Base-by-base conservation (phyloP, 2,888 invertebrate species). In the Boloria selene region DNA sequence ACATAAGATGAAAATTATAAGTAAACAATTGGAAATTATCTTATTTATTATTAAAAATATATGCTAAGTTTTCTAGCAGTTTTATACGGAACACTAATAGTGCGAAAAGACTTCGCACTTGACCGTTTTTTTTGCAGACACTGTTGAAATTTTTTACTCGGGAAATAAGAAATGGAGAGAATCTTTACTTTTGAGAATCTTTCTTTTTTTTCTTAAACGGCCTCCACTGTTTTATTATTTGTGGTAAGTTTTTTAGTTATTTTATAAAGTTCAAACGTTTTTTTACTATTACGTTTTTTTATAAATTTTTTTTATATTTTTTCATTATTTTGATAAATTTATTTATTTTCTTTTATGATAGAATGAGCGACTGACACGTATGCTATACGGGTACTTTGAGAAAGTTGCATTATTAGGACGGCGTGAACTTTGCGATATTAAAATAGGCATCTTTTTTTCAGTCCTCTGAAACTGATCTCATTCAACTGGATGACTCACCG, bases 401-500 rank as follows among this genome's bases (percentile, higher is more conserved):
- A 70, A 65, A 60, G 67, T 68, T 68, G 65, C 68, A 65, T 65
- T 61, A 47, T 63, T 65, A 68, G 70, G 65, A 63, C 22, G 26
- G 47, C 62, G 16, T 13, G 10, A 16, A 16, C 4, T 60, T 68
- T 73, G 72, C 71, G 71, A 78, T 75, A 79, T 80, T 82, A 85
- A 60, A 69, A 84, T 70, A 65, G 66, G 71, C 64, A 79, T 74
- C 86, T 88, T 80, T 86, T 86, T 90, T 90, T 77, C 91, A 91
- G 91, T 84, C 88, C 65, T 83, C 82, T 81, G 86, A 82, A 77
- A 85, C 89, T 72, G 88, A 89, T 84, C 88, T 90, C 80, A 87
- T 92, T 74, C 89, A 90, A 79, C 83, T 89, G 84, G 87, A 89
- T 73, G 87, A 88, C 78, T 83, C 89, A 73, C 87, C 90, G 74